Percentiles rank a stretch among this genome's conserved stretches.
These are phyloP conservation scores for Leptopilina clavipes DNA, from an alignment of 1,140 invertebrate genomes.

Conservation along the genomic window DNA sequence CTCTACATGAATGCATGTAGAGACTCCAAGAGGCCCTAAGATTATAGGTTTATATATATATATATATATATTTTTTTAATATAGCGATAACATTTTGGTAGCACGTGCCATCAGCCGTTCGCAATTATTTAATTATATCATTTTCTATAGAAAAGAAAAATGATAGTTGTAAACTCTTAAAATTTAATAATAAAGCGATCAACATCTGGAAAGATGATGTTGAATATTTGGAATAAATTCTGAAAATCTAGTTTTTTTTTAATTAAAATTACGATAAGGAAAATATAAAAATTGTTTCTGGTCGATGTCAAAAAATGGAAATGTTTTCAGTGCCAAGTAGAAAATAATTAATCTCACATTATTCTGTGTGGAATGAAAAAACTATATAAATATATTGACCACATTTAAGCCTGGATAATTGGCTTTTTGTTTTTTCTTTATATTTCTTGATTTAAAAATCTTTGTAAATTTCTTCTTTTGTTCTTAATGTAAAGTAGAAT, in stretches of 20 bases:
- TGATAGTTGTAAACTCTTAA: neutral
- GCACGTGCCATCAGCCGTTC: constrained; percentile 10
- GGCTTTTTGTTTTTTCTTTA: neutral
- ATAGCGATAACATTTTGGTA: constrained; percentile 36
- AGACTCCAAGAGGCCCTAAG: constrained; percentile 22
- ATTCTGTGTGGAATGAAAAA: neutral
- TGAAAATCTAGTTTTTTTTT: neutral
- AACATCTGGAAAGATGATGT: neutral
- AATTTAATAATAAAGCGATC: neutral
- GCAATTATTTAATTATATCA: constrained; percentile 7
- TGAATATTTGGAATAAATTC: neutral
- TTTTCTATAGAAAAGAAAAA: constrained; percentile 18
- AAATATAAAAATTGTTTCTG: neutral
- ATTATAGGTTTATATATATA: constrained; percentile 27
- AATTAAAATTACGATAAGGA: neutral
- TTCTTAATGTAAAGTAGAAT: constrained; percentile 10
- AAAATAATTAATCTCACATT: constrained; percentile 9
- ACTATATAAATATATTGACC: neutral
- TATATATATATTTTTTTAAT: constrained; percentile 25
- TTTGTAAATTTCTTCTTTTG: neutral
- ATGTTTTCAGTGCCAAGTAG: too few relatives aligned
- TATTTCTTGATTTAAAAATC: neutral
- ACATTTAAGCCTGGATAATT: constrained; percentile 3
- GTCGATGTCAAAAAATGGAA: neutral
- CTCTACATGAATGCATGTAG: neutral